Conservation (phyloP, 2,797 vertebrate genomes). For the Oreochromis mossambicus region DNA sequence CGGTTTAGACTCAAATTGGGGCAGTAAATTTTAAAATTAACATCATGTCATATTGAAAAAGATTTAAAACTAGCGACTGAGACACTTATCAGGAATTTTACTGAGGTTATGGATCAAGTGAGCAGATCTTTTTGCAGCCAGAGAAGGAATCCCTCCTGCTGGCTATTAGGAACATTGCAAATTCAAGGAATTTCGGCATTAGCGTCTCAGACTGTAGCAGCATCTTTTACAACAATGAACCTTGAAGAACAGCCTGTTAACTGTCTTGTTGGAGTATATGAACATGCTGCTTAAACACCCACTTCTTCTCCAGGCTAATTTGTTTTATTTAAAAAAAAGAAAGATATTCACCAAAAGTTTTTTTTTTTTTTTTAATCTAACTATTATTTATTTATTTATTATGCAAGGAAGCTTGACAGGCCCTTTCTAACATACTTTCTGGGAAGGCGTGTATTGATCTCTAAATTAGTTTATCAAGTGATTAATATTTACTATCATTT, state of each 20-base stretch:
- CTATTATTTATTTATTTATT: neutral
- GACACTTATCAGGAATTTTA: neutral
- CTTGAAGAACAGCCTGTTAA: neutral
- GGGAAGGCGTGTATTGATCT: neutral
- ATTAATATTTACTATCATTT: neutral
- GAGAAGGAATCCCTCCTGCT: neutral
- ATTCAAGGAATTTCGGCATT: neutral
- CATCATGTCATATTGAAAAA: neutral
- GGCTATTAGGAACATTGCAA: neutral
- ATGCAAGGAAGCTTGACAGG: neutral
- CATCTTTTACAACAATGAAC: neutral
- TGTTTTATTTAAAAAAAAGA: too few relatives aligned
- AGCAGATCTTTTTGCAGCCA: neutral
- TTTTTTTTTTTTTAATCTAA: neutral
- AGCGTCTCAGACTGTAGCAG: neutral
- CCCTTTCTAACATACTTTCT: neutral
- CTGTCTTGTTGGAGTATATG: neutral
- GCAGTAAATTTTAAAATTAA: rapidly evolving
- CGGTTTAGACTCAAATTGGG: neutral
- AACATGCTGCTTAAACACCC: neutral
- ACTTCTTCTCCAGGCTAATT: neutral
- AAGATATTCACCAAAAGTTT: neutral
- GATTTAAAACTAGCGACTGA: rapidly evolving
- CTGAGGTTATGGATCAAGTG: neutral
- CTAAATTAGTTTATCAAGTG: neutral